These are phyloP conservation scores for Cuniculus paca DNA, from an alignment of 2,797 vertebrate genomes.

Conservation along the genomic window DNA sequence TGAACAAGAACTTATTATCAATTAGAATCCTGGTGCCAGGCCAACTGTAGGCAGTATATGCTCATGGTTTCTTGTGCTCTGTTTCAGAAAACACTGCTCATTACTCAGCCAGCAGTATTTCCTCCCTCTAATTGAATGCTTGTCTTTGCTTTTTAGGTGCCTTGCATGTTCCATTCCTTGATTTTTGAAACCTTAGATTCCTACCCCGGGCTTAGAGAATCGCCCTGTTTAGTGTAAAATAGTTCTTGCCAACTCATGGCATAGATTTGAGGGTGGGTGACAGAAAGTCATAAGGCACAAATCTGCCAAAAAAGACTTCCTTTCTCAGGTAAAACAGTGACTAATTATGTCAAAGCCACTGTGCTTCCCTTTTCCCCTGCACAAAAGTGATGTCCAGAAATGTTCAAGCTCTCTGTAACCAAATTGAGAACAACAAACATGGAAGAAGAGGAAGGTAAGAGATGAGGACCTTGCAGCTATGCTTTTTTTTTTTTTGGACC, in stretches of 20 bases:
- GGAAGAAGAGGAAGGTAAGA: no score
- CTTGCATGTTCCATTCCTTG: not conserved
- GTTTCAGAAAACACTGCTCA: not conserved
- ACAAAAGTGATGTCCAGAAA: not conserved
- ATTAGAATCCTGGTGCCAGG: not conserved
- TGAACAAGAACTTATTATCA: not conserved
- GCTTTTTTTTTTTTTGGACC: no score
- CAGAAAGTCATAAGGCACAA: not conserved
- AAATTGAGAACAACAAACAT: not conserved
- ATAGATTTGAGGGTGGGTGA: not conserved
- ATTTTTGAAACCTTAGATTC: not conserved
- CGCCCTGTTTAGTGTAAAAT: not conserved
- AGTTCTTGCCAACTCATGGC: not conserved
- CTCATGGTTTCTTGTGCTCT: not conserved
- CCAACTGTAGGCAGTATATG: fast-evolving
- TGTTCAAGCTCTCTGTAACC: not conserved
- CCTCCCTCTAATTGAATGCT: not conserved
- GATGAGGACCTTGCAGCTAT: no score
- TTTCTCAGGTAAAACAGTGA: not conserved
- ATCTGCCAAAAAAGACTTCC: not conserved
- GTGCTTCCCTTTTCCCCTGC: not conserved
- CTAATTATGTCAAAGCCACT: not conserved
- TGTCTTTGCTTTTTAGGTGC: not conserved
- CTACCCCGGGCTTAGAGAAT: not conserved
- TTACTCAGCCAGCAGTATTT: not conserved